phyloP scores from a whole-genome alignment of 2,113 vertebrate genomes.

The Helogale parvula region DNA sequence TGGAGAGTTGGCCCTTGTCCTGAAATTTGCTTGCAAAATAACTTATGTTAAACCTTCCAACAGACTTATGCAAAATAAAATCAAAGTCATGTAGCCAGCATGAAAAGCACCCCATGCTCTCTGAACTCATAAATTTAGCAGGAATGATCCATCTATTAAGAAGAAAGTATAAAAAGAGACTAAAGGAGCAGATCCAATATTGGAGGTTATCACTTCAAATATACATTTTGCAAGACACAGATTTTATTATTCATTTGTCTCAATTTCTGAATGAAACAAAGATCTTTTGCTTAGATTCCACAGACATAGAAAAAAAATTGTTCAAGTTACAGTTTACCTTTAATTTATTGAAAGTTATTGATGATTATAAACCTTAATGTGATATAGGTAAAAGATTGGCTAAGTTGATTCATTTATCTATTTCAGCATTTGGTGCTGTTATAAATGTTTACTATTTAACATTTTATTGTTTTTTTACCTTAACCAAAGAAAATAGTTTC shows the following conservation, averaged over 20 bases:
- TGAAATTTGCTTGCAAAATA: neutral
- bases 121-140: neutral
- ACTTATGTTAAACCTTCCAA: neutral
- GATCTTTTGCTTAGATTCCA: neutral
- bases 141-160: neutral
- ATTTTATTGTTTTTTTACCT: constrained; percentile 3
- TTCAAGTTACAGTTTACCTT: neutral
- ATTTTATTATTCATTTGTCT: neutral
- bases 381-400: constrained; percentile 14
- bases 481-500: neutral
- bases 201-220: neutral
- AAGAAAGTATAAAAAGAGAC: neutral
- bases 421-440: neutral
- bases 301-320: neutral
- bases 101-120: neutral
- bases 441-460: constrained; percentile 61
- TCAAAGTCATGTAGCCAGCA: neutral
- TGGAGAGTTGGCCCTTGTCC: neutral
- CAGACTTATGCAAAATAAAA: neutral
- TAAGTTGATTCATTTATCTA: constrained; percentile 54
- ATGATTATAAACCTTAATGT: constrained; percentile 52
- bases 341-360: constrained; percentile 44
- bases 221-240: neutral
- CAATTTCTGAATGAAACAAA: neutral
- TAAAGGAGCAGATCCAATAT: accelerated